Base-by-base conservation (phyloP, 2,113 vertebrate genomes). In the Odobenus rosmarus region DNA sequence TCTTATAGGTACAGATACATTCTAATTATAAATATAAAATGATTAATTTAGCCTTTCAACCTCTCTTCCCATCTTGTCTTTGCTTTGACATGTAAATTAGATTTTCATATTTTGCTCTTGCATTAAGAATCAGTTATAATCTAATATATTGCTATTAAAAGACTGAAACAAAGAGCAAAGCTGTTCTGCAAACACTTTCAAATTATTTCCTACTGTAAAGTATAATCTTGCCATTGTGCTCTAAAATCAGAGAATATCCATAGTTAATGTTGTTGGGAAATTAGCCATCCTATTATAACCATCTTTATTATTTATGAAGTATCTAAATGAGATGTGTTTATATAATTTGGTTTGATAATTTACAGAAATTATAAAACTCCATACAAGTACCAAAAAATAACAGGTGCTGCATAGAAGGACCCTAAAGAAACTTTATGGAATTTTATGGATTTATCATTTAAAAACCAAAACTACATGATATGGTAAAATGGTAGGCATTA, bases 391-490 rank as follows among this genome's bases (percentile, higher is more conserved):
- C 51, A 95, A 97, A 76, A 98, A 98, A 82, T 83, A 98, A 94
- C 61, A 96, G 61, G 57, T 97, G 93, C 13, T 49, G 0, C 82
- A 81, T 49, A 96, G 69, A 97, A 72, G 13, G 62, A 39, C 46
- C 96, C 74, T 89, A 97, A 98, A 71, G 69, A 98, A 96, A 5
- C 7, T 1, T 69, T 97, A 98, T 76, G 97, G 77, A 97, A 97
- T 98, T 98, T 98, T 92, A 97, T 62, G 96, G 64, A 96, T 98
- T 98, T 96, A 96, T 97, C 62, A 95, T 92, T 92, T 74, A 91
- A 98, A 98, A 86, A 13, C 92, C 51, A 96, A 93, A 46, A 59
- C 21, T 26, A 74, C 88, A 62, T 39, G 59, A 88, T 79, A 72
- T 74, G 64, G 97, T 88, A 97, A 93, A 98, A 95, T 42, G 55